Percentiles rank a stretch among this genome's conserved stretches.
phyloP scores from a whole-genome alignment of 2,888 invertebrate genomes.

The Minunthozetes semirufus region DNA sequence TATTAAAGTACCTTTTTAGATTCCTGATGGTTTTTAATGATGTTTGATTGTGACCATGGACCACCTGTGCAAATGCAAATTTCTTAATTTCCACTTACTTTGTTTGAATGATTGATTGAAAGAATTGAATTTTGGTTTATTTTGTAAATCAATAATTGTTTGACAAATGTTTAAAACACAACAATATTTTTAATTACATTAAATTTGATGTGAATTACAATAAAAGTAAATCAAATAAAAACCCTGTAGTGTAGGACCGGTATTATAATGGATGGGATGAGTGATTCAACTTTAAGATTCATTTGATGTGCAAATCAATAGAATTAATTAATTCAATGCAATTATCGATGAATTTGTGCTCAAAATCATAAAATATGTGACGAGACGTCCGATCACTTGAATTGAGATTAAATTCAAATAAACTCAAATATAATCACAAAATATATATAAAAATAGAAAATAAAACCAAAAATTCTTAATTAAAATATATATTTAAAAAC shows the following conservation, averaged over 20 bases:
- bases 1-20: too few species aligned
- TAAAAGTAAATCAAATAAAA: neutral
- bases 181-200: neutral
- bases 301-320: neutral
- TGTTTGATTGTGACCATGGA: too few species aligned
- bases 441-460: neutral
- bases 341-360: neutral
- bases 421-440: neutral
- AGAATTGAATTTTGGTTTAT: too few species aligned
- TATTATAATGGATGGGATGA: neutral
- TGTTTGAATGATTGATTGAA: too few species aligned
- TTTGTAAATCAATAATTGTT: neutral
- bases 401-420: neutral
- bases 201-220: neutral
- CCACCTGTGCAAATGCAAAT: too few species aligned
- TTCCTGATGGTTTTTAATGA: too few species aligned
- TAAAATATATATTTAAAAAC: neutral
- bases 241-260: neutral
- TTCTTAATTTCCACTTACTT: too few species aligned
- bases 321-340: neutral
- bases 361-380: neutral
- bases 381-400: conserved; percentile 21
- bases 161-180: neutral
- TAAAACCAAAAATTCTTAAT: neutral
- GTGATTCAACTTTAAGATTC: neutral